Percentiles rank a stretch among this genome's conserved stretches.
Conservation (phyloP, 2,888 invertebrate species). For the Tipula unca region DNA sequence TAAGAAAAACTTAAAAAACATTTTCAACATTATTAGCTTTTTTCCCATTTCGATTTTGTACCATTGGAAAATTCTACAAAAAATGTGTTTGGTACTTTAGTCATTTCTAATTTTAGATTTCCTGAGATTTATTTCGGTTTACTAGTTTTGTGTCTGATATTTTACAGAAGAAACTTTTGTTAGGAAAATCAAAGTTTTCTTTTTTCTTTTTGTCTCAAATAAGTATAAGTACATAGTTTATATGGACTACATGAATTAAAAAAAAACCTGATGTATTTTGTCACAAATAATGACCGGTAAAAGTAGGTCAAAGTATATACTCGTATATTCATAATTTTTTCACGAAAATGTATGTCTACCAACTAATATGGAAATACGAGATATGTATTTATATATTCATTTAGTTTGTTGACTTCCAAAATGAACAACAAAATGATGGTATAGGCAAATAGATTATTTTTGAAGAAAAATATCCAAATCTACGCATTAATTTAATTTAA, state of each 20-base stretch:
- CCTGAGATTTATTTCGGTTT: background rate
- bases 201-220: background rate
- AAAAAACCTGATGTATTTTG: too few relatives aligned
- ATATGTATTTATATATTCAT: too few relatives aligned
- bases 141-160: background rate
- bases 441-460: too few relatives aligned
- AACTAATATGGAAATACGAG: too few relatives aligned
- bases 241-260: too few relatives aligned
- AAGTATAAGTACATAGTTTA: background rate
- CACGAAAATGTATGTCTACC: background rate
- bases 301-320: too few relatives aligned
- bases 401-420: too few relatives aligned
- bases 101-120: background rate
- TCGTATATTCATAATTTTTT: background rate
- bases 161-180: background rate
- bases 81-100: background rate
- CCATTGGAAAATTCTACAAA: background rate
- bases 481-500: background rate
- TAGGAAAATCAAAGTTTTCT: background rate
- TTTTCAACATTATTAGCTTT: background rate
- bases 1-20: background rate
- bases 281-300: background rate
- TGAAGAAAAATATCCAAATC: background rate
- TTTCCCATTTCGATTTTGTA: background rate
- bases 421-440: too few relatives aligned